Evolutionary conservation across 2,888 invertebrate genomes (phyloP).

Genomic region (Pemphredon lugubris): DNA sequence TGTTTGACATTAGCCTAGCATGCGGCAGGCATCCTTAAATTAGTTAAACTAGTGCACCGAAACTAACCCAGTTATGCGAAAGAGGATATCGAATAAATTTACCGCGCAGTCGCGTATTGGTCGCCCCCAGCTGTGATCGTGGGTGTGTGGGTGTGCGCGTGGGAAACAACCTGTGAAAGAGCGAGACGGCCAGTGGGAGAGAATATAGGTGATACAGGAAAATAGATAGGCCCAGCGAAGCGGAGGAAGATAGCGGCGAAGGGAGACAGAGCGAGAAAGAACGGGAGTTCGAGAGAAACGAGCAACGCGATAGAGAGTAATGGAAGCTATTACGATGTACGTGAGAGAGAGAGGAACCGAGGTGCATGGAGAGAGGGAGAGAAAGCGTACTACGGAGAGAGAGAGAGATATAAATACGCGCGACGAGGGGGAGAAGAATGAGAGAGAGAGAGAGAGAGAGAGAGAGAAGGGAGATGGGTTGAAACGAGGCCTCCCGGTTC

Average conservation of each 20-base stretch:
- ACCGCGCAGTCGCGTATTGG: conserved; percentile 74
- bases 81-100: conserved; percentile 75
- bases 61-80: conserved; percentile 74
- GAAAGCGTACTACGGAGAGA: neutral
- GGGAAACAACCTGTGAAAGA: neutral
- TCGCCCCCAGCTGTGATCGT: conserved; percentile 20
- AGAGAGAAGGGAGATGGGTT: conserved; percentile 10
- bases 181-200: conserved; percentile 4
- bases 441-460: neutral
- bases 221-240: neutral
- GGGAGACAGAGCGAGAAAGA: too few species aligned
- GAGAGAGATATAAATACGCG: neutral
- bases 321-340: neutral
- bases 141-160: neutral
- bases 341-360: neutral
- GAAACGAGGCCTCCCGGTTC: conserved; percentile 38
- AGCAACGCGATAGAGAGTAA: too few species aligned
- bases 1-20: conserved; percentile 11
- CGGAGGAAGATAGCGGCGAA: neutral
- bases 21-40: conserved; percentile 56
- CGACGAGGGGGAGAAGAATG: neutral
- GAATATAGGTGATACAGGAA: neutral
- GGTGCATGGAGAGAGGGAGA: neutral
- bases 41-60: conserved; percentile 65
- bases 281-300: too few species aligned